Conservation (phyloP, 2,113 vertebrate genomes). For the Felis catus region DNA sequence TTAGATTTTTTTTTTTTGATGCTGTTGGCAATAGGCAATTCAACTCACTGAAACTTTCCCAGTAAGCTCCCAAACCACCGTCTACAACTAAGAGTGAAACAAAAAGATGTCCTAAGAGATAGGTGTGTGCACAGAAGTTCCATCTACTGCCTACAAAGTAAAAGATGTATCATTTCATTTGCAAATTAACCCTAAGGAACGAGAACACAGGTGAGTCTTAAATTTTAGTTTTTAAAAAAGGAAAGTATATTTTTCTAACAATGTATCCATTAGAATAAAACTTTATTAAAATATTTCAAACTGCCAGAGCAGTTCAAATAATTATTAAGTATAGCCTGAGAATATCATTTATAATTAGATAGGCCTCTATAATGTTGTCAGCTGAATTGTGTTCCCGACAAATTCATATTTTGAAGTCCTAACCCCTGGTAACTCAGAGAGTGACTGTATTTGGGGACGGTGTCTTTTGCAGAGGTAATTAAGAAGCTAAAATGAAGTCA, state of each 20-base stretch:
- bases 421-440: not conserved
- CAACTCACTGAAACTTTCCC: not conserved
- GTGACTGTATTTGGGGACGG: not conserved
- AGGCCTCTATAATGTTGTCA: not conserved
- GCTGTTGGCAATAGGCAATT: constrained; percentile 14
- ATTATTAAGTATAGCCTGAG: not conserved
- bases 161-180: not conserved
- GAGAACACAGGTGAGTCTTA: not conserved
- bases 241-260: not conserved
- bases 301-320: not conserved
- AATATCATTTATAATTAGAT: not conserved
- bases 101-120: not conserved
- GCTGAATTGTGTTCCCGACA: not conserved
- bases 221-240: not conserved
- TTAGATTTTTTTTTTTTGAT: constrained; percentile 9
- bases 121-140: not conserved
- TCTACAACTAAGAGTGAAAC: not conserved
- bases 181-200: not conserved
- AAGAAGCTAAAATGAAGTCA: constrained; percentile 20
- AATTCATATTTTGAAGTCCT: not conserved
- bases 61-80: not conserved
- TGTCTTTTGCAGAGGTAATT: not conserved
- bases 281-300: constrained; percentile 17
- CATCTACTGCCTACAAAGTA: not conserved
- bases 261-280: not conserved